Base-by-base conservation (phyloP, 2,888 invertebrate genomes). In the Caenorhabditis wallacei region DNA sequence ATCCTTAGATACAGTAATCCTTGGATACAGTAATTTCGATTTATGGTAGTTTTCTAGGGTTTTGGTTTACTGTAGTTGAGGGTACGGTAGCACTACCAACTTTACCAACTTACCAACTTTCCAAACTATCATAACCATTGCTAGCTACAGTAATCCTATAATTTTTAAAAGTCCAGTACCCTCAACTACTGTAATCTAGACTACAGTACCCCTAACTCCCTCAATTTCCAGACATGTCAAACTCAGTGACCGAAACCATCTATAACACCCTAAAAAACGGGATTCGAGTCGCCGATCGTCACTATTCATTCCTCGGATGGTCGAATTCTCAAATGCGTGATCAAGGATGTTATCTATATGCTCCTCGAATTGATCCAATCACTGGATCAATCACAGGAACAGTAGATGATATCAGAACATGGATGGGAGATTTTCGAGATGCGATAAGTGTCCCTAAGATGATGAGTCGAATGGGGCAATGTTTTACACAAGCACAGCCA, bases 381-480 rank as follows among this genome's bases (percentile, higher is more conserved):
- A 87, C 80, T n/a, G 88, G 86, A 10, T 59, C 66, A 35, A 30
- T 71, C 10, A 61, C 57, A 5, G 79, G 82, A 1, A 68, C 79
- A 13, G 84, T 85, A 8, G 85, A 88, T n/a, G 80, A 87, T 18
- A 85, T 84, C 18, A 51, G 85, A 1, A 43, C 30, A 26, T 90
- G 89, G 90, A 90, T 91, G 89, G 90, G 90, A 53, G 87, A 90
- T 70, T 91, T 91, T 61, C 84, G 86, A 16, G 80, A 64, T 10
- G 80, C 82, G 1, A 63, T 80, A 40, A 88, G 80, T 70, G 88
- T 91, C 8, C 92, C 92, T 0, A 92, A 92, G 75, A 88, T 92
- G 82, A 92, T 92, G 89, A 91, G 92, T 18, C 85, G 92, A 26
- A 90, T 92, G 89, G 92, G 92, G n/a, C 92, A 92, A 59, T 92